These are phyloP conservation scores for Apostichopus japonicus DNA, from an alignment of 35 echinoderm and acorn worm genomes.

Conservation along the genomic window DNA sequence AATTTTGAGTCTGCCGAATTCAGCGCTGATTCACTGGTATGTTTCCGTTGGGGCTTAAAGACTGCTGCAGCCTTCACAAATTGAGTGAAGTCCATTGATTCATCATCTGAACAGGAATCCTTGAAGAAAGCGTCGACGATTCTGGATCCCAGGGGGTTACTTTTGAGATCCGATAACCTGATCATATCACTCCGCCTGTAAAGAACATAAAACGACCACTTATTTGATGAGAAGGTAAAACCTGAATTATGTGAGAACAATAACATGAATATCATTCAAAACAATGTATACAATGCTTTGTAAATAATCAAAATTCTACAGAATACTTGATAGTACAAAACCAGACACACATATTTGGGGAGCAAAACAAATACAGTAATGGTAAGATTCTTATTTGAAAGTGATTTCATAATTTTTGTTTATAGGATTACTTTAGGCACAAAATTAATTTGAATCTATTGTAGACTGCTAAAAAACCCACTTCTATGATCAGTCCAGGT, in stretches of 20 bases:
- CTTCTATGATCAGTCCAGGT: too few species aligned
- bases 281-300: neutral
- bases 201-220: neutral
- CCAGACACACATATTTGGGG: too few species aligned
- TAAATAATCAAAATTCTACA: neutral
- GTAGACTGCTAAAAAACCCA: too few species aligned
- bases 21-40: neutral
- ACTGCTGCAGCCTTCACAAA: slow-evolving; percentile 87
- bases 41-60: slow-evolving; percentile 73
- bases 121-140: slow-evolving; percentile 91
- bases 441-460: too few species aligned
- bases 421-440: too few species aligned
- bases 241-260: neutral
- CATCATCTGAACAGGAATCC: slow-evolving; percentile 50
- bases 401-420: too few species aligned
- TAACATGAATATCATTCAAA: neutral
- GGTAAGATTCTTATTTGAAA: too few species aligned
- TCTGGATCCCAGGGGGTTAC: slow-evolving; percentile 89
- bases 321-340: too few species aligned
- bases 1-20: slow-evolving; percentile 31
- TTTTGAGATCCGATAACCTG: slow-evolving; percentile 83
- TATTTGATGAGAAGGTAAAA: neutral
- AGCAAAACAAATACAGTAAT: too few species aligned
- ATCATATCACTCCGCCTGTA: slow-evolving; percentile 83
- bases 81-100: slow-evolving; percentile 86